Conservation (phyloP, 2,797 vertebrate species). For the Lindbergichthys nudifrons region DNA sequence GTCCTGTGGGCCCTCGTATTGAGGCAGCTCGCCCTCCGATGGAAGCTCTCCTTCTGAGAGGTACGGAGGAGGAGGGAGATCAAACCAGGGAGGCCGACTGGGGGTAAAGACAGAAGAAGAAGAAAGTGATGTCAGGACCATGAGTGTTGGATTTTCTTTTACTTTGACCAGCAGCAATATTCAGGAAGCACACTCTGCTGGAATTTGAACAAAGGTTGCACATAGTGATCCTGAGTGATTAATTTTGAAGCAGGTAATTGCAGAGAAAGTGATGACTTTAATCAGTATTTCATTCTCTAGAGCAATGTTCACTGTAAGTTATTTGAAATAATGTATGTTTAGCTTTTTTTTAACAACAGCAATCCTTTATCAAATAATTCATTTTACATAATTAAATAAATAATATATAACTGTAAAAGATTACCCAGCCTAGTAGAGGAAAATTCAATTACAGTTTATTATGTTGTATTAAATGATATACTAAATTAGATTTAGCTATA, state of each 20-base stretch:
- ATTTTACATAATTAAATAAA: not conserved
- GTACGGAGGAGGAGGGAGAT: conserved; percentile 96
- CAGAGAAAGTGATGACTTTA: not conserved
- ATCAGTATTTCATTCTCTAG: not conserved
- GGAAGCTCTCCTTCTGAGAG: conserved; percentile 85
- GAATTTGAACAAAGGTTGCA: too few relatives aligned
- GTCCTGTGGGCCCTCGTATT: conserved; percentile 82
- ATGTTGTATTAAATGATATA: not conserved
- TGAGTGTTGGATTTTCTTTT: not conserved
- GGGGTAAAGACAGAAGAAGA: conserved; percentile 33
- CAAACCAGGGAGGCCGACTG: conserved; percentile 95
- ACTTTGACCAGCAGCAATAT: not conserved
- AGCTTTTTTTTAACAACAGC: not conserved
- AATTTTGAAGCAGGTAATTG: not conserved
- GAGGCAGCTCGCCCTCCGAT: conserved; percentile 88
- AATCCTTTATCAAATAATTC: not conserved
- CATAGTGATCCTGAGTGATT: not conserved
- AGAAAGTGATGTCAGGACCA: conserved; percentile 14
- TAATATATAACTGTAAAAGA: conserved; percentile 12
- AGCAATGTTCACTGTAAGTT: not conserved
- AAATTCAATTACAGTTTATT: conserved; percentile 7
- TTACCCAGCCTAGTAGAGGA: not conserved
- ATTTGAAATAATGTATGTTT: not conserved
- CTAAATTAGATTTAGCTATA: not conserved
- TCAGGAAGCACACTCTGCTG: not conserved